A percentile compares a stretch with the other conserved stretches of the same genome.
Evolutionary conservation across 1,140 invertebrate species (phyloP).

Genomic region (Drosophila nebulosa): DNA sequence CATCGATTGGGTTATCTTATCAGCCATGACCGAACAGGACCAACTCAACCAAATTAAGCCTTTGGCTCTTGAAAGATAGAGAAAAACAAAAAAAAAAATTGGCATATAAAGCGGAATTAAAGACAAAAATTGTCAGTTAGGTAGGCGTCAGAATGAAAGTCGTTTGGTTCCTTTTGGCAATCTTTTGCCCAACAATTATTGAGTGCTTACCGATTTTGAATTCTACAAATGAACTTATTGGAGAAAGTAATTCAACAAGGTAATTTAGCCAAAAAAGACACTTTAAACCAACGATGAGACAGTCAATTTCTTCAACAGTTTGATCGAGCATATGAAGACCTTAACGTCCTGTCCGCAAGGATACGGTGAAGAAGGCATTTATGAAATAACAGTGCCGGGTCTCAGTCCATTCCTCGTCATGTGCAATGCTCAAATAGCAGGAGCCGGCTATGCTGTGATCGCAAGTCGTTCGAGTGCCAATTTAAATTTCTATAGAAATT

Average conservation of each 20-base stretch:
- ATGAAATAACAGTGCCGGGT: not conserved
- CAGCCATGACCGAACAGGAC: no score
- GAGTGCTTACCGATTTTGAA: not conserved
- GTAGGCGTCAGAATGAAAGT: not conserved
- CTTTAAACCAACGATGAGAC: no score
- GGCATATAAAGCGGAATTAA: not conserved
- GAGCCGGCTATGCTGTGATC: not conserved
- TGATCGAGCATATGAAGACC: no score
- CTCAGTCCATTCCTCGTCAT: not conserved
- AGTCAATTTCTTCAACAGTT: no score
- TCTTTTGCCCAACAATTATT: not conserved
- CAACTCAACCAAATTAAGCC: no score
- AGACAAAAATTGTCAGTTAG: not conserved
- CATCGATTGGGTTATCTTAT: no score
- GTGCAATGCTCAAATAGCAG: not conserved
- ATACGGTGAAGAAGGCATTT: not conserved
- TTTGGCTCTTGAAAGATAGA: no score
- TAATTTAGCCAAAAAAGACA: no score
- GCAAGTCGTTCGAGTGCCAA: not conserved
- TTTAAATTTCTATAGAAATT: not conserved
- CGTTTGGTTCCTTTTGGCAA: not conserved
- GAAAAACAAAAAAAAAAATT: no score
- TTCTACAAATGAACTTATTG: not conserved
- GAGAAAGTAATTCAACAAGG: no score
- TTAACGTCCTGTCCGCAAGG: not conserved